Evolutionary conservation across 2,888 invertebrate species (phyloP), one percentile per base, ranked within the genome.

Genomic region (Argynnis bischoffii): DNA sequence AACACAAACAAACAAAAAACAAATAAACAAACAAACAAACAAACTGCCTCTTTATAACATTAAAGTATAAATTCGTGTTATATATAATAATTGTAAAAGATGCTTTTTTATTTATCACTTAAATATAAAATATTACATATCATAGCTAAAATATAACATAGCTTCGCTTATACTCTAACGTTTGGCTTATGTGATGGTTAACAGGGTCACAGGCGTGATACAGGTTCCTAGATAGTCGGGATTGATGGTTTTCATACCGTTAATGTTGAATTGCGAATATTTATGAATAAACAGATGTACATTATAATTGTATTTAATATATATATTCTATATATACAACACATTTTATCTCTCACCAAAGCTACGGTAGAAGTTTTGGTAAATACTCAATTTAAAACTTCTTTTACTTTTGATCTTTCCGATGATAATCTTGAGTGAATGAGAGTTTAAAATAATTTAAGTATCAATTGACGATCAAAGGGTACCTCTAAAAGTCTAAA

Each of bases 201-300:
- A 84, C 87, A 84, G 84, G 88, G 87, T 85, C 86, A 82, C 81
- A 81, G 77, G 76, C 75, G 74, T 79, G 80, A 78, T 80, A 79
- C 81, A 81, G 82, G 79, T 79, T 78, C 78, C 69, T 74, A 73
- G 88, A 88, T 88, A 82, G 78, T 68, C 78, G 74, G 80, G 81
- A 88, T 87, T 87, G 87, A 88, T 87, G 84, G 81, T 84, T 80
- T 66, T 65, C 66, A 66, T 67, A 70, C 64, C 63, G 18, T 55
- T 71, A 69, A 64, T 69, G 59, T 46, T 48, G 6, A 26, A 59
- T 16, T 48, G n/a, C 8, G 16, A 48, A 59, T 48, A 48, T 59
- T 48, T 47, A 31, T 48, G 31, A 48, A 59, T 16, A 26, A 26
- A 35, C 18, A 21, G 8, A 53, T 21, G 18, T 18, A 53, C 54